Percentiles rank a stretch among this genome's conserved stretches.
Conservation (phyloP, 2,113 vertebrate genomes). For the Oplegnathus fasciatus region DNA sequence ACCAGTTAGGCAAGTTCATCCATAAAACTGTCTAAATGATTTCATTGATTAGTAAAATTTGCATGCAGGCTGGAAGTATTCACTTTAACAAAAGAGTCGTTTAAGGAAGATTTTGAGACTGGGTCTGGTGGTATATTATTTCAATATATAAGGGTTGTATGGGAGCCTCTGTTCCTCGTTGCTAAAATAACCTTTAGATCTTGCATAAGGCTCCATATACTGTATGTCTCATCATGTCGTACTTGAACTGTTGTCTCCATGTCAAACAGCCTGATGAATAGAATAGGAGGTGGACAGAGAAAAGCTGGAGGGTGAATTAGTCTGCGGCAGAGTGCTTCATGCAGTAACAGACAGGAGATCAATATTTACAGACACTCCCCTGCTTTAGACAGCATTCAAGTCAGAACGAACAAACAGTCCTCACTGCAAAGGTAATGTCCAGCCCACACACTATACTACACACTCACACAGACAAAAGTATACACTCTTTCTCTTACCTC, state of each 20-base stretch:
- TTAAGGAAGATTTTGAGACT: neutral
- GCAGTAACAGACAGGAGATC: slow-evolving; percentile 74
- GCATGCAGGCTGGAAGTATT: neutral
- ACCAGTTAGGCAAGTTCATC: slow-evolving; percentile 36
- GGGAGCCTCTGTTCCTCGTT: neutral
- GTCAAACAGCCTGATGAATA: slow-evolving; percentile 67
- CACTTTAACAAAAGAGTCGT: slow-evolving; percentile 21
- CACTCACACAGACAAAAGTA: slow-evolving; percentile 46
- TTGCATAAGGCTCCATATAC: neutral
- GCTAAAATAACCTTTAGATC: slow-evolving; percentile 11
- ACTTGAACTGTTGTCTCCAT: slow-evolving; percentile 64
- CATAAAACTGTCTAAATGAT: slow-evolving; percentile 33
- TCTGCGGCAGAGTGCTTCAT: slow-evolving; percentile 66
- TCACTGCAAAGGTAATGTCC: slow-evolving; percentile 70
- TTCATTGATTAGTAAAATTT: slow-evolving; percentile 40
- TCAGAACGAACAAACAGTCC: slow-evolving; percentile 74
- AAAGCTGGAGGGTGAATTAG: slow-evolving; percentile 63
- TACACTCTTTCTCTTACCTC: slow-evolving; percentile 37
- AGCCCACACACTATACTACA: slow-evolving; percentile 62
- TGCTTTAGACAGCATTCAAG: slow-evolving; percentile 79
- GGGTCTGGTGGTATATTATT: neutral
- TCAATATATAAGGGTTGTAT: neutral
- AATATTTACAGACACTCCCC: slow-evolving; percentile 83
- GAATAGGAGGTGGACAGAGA: slow-evolving; percentile 51
- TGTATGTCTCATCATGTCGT: slow-evolving; percentile 52